Conservation (phyloP, 64 coral and sea anemone species). For the Montipora sp. region DNA sequence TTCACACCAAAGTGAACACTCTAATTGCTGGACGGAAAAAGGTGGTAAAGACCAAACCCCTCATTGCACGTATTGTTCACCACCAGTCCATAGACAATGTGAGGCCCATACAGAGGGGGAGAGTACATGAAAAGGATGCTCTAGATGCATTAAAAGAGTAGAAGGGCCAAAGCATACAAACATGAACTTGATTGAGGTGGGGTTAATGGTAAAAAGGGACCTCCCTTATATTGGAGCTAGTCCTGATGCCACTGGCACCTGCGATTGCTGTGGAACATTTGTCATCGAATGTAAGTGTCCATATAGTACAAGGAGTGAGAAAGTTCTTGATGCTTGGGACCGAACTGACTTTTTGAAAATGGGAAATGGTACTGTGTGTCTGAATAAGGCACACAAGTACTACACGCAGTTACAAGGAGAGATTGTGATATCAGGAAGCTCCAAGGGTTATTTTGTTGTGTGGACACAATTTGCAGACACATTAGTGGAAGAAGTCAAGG, state of each 20-base stretch:
- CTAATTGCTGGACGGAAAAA: not conserved
- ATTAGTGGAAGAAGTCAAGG: no score
- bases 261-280: conserved; percentile 65
- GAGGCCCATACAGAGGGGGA: no score
- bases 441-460: conserved; percentile 47
- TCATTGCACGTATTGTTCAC: no score
- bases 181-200: not conserved
- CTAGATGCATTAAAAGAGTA: no score
- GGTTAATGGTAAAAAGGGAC: conserved; percentile 21
- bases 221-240: conserved; percentile 58
- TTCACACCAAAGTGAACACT: not conserved
- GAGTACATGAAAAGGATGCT: no score
- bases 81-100: no score
- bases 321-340: conserved; percentile 21
- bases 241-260: conserved; percentile 47
- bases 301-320: conserved; percentile 21
- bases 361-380: not conserved
- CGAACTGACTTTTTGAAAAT: conserved; percentile 23
- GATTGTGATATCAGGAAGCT: conserved; percentile 16
- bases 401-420: conserved; percentile 44
- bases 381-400: conserved; percentile 26
- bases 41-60: not conserved
- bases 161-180: no score
- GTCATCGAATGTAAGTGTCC: conserved; percentile 48
- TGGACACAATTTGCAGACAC: not conserved